Evolutionary conservation across 1,140 invertebrate species (phyloP), one percentile per base, ranked within the genome.

Genomic region (Drosophila pachea): DNA sequence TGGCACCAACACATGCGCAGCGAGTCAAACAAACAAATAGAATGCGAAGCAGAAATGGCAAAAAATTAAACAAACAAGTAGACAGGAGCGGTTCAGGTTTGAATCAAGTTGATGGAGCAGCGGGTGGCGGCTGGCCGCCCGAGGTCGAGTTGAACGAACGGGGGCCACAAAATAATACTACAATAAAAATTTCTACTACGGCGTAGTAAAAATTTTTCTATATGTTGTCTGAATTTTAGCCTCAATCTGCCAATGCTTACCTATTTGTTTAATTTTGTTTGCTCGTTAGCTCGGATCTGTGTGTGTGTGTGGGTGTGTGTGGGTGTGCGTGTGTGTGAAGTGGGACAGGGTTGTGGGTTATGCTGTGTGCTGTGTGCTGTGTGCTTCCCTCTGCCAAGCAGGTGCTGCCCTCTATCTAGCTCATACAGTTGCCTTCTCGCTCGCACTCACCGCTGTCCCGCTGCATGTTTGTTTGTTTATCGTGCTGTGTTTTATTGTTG

Each of bases 31-130:
- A 88, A 88, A 88, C 87, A 88, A 88, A 88, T 88, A 78, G 84
- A 87, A 87, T 88, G 87, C 81, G 87, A 75, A 87, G 86, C 82
- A 78, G 79, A 84, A 88, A 88, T 88, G 75, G 87, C 83, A 88
- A 83, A 88, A 88, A 88, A 88, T 86, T 87, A 78, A 87, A 88
- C 87, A 88, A 88, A 88, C 87, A 88, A 88, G 78, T 87, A 82
- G 74, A 75, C 87, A 86, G 87, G 79, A 82, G 87, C 87, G 87
- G 76, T 86, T 88, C 77, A 86, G 68, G 58, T 58, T 68, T 67
- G 48, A 43, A 52, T 48, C 11, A 33, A 48, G 43, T 32, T 40
- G 63, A 35, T 65, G 35, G 68, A 53, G 47, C 71, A 22, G 55
- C 60, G 56, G 64, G 31, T 49, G 16, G 36, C 63, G 32, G 45